Base-by-base conservation (phyloP, 37 sponge, comb jelly and placozoan species). In the Hormiphora californensis region DNA sequence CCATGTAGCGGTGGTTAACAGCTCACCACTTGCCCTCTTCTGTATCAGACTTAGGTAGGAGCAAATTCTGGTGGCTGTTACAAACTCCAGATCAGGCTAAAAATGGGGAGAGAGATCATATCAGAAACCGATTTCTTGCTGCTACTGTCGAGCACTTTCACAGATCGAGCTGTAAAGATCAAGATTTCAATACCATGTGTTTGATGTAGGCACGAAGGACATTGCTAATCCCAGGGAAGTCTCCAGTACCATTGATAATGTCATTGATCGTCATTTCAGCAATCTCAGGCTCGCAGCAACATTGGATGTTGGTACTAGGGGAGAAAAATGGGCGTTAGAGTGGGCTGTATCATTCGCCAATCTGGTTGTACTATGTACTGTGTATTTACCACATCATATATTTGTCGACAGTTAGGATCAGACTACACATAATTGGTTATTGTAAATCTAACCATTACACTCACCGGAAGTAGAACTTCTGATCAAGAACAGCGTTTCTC, bases 1-100 rank as follows among this genome's bases (percentile, higher is more conserved):
- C 95, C 95, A 97, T 33, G 63, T 57, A 23, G 98, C 98, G 0
- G 91, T 89, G 22, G 98, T 97, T 89, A 89, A 61, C 54, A 97
- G 85, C 63, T 97, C 93, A 11, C 98, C 98, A 19, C 81, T 73
- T 1, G 81, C 81, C 43, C 81, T 39, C 81, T 73, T 73, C 35
- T 73, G 81, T 7, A 73, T 73, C 43, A 73, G 81, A 33, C 36
- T 73, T 1, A 73, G 19, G 81, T 73, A 73, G 7, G 81, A 73
- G 23, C 81, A 73, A 7, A 73, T 39, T 3, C 81, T 21, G 4
- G 81, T 33, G 19, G 81, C 81, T 22, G 81, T 73, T 7, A 73
- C 81, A n/a, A 73, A 73, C 44, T 73, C 81, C 46, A 73, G 25
- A 40, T 73, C 81, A 43, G 40, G 23, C 9, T 49, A 49, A 49